Conservation (phyloP, 2,888 invertebrate species). For the Mactromeris polynyma region DNA sequence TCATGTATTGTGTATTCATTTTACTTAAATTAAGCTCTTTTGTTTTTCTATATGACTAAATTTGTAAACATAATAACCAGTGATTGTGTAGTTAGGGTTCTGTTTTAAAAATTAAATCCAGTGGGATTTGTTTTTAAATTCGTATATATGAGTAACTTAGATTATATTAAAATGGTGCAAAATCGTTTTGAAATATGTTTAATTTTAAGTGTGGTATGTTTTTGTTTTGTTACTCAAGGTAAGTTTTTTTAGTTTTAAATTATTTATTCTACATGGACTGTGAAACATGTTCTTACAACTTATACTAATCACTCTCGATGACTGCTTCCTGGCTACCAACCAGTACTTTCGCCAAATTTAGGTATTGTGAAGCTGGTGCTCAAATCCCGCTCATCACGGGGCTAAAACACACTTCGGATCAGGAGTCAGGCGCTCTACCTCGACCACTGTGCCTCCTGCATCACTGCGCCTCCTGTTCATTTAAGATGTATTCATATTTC, state of each 20-base stretch:
- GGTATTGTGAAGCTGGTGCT: too few species aligned
- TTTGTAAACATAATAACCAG: neutral
- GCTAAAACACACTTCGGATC: too few species aligned
- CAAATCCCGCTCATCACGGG: too few species aligned
- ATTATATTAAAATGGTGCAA: neutral
- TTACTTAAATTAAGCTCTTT: neutral
- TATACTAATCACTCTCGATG: too few species aligned
- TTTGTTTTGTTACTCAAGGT: neutral
- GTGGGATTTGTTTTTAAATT: neutral
- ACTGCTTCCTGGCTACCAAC: too few species aligned
- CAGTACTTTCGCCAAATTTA: too few species aligned
- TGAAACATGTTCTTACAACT: too few species aligned
- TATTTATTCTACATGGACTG: too few species aligned
- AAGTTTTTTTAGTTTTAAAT: neutral
- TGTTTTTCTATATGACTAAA: neutral
- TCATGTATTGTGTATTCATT: neutral
- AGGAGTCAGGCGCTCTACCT: too few species aligned
- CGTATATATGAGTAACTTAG: neutral
- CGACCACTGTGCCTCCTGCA: too few species aligned
- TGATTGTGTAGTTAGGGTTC: neutral
- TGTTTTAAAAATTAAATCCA: neutral
- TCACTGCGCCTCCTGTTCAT: too few species aligned
- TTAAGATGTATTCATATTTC: too few species aligned
- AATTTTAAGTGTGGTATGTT: neutral
- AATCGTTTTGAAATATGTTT: neutral